Base-by-base conservation (phyloP, 2,888 invertebrate species). In the Lasioglossum lativentre region DNA sequence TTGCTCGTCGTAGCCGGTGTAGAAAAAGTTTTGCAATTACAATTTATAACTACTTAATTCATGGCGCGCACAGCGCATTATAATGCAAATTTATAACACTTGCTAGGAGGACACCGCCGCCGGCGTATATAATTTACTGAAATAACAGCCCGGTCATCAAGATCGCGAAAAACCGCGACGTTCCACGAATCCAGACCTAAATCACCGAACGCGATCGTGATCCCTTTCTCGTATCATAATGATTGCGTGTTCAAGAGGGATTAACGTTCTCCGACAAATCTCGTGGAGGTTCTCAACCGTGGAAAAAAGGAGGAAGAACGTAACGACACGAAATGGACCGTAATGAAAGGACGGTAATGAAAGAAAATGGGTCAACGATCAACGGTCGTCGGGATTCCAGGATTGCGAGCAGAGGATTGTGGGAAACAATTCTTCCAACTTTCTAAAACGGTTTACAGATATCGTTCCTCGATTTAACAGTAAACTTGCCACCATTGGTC, bases 361-460 rank as follows among this genome's bases (percentile, higher is more conserved):
- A 38, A 59, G 74, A 85, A 82, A 86, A 76, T 75, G 56, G 74
- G 80, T 59, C 78, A 73, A 23, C 71, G 66, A 75, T 78, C 52
- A 40, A 47, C n/a, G 52, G 30, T 77, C 73, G 63, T 30, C 75
- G 56, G 19, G 40, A 34, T 77, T 30, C 47, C 38, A 76, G 80
- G 77, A 75, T 81, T n/a, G 23, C n/a, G 4, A 56, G 8, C 4
- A 4, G 56, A 56, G n/a, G n/a, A 4, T 10, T 12, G n/a, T n/a
- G 10, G 12, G 12, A 1, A 56, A 56, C 12, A n/a, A 56, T 56
- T 56, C n/a, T 56, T 52, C 23, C 23, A 23, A 10, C 52, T 8
- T 23, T 52, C 23, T n/a, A n/a, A 52, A 52, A 10, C 52, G 52
- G 23, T 52, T 52, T 52, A 23, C 52, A 23, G 10, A 23, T 23